Conservation (phyloP, 2,113 vertebrate genomes). For the Phyllostomus discolor region DNA sequence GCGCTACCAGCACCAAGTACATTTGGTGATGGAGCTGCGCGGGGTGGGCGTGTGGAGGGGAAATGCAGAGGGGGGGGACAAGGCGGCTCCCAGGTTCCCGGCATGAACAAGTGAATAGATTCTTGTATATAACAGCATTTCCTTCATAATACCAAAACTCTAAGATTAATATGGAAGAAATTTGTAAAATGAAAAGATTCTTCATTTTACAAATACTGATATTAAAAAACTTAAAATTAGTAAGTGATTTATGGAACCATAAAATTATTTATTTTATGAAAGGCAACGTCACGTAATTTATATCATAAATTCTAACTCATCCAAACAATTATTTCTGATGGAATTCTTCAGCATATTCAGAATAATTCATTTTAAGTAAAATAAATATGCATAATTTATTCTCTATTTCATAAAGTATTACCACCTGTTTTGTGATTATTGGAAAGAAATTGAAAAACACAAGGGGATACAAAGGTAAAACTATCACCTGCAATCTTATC, state of each 20-base stretch:
- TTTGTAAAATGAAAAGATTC: not conserved
- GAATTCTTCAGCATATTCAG: not conserved
- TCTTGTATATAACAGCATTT: not conserved
- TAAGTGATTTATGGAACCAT: not conserved
- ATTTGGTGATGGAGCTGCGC: not conserved
- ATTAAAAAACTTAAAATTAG: not conserved
- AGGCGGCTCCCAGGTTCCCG: not conserved
- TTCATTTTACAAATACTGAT: not conserved
- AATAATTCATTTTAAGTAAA: slow-evolving; percentile 33
- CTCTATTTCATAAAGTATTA: not conserved
- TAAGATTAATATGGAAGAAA: not conserved
- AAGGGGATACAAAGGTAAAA: not conserved
- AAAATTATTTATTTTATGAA: slow-evolving; percentile 12
- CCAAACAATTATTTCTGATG: not conserved
- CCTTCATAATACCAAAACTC: not conserved
- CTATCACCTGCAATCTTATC: not conserved
- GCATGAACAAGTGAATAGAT: not conserved
- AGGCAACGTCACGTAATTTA: not conserved
- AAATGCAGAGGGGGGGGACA: accelerated
- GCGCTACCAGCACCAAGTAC: not conserved
- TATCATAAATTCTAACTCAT: slow-evolving; percentile 20
- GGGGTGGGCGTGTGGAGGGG: not conserved
- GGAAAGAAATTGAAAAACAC: slow-evolving; percentile 20
- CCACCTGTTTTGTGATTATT: not conserved
- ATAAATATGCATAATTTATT: not conserved